A percentile compares a stretch with the other conserved stretches of the same genome.
Conservation (phyloP, 1,140 invertebrate genomes). For the Propsilocerus akamusi region DNA sequence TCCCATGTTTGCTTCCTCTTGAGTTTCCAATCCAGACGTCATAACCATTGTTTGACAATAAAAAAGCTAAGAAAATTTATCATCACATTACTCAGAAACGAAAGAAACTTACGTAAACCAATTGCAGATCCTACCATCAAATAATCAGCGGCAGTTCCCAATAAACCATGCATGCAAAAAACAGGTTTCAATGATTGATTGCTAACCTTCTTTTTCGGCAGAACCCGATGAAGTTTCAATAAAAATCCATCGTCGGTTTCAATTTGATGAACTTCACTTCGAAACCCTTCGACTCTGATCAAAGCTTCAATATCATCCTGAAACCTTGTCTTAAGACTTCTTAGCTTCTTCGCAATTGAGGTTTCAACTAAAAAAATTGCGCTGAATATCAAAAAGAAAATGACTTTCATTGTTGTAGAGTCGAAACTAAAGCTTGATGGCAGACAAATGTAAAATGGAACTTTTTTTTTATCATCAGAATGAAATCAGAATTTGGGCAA, state of each 20-base stretch:
- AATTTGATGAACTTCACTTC: conserved; percentile 27
- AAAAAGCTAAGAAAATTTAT: conserved; percentile 17
- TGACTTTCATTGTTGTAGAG: no score
- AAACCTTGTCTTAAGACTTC: no score
- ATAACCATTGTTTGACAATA: conserved; percentile 35
- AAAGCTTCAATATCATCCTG: no score
- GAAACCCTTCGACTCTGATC: not conserved
- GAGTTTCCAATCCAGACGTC: conserved; percentile 7
- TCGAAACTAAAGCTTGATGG: no score
- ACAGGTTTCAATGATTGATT: not conserved
- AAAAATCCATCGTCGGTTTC: conserved; percentile 32
- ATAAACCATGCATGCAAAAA: conserved; percentile 44
- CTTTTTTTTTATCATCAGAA: no score
- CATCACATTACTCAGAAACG: not conserved
- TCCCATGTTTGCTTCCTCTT: conserved; percentile 8
- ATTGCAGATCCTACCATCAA: conserved; percentile 27
- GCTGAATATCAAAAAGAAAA: no score
- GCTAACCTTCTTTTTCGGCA: conserved; percentile 8
- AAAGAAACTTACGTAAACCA: not conserved
- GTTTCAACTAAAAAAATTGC: no score
- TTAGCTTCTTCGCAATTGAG: no score
- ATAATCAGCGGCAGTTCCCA: conserved; percentile 37
- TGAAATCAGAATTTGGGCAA: no score
- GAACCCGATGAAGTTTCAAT: conserved; percentile 30
- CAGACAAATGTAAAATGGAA: no score